phyloP scores from a whole-genome alignment of 2,113 vertebrate species.

The Marmota monax region DNA sequence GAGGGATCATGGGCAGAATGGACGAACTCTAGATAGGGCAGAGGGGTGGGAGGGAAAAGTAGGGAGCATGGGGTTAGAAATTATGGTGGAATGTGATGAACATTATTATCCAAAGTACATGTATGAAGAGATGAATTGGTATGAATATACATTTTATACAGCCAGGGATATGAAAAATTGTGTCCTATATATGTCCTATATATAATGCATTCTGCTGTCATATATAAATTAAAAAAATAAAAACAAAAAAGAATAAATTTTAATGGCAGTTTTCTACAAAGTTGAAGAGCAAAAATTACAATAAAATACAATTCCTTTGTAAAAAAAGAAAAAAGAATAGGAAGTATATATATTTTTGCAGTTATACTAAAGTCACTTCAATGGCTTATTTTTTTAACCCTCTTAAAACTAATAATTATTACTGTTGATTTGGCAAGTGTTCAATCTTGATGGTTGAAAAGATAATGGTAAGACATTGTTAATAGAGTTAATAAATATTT shows the following conservation, averaged over 20 bases:
- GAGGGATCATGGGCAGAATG: too few species aligned
- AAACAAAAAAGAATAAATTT: slow-evolving; percentile 58
- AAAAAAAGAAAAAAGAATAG: not conserved
- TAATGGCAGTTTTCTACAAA: slow-evolving; percentile 73
- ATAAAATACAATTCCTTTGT: slow-evolving; percentile 77
- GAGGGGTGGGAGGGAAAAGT: too few species aligned
- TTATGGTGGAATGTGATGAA: too few species aligned
- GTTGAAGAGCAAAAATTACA: slow-evolving; percentile 74
- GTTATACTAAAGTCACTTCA: not conserved
- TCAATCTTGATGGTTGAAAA: not conserved
- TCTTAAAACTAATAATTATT: not conserved
- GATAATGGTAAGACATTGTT: not conserved
- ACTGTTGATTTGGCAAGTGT: not conserved
- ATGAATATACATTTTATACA: too few species aligned
- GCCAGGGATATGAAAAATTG: too few species aligned
- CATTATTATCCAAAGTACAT: too few species aligned
- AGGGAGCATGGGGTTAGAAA: too few species aligned
- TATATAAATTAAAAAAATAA: too few species aligned
- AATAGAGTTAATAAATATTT: not conserved
- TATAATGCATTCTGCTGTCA: too few species aligned
- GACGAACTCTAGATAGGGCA: too few species aligned
- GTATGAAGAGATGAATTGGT: too few species aligned
- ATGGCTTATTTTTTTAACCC: not conserved
- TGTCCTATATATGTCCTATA: too few species aligned
- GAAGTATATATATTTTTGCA: not conserved